Percentiles rank a stretch among this genome's conserved stretches.
phyloP scores from a whole-genome alignment of 2,888 invertebrate genomes.

The Adela reaumurella region DNA sequence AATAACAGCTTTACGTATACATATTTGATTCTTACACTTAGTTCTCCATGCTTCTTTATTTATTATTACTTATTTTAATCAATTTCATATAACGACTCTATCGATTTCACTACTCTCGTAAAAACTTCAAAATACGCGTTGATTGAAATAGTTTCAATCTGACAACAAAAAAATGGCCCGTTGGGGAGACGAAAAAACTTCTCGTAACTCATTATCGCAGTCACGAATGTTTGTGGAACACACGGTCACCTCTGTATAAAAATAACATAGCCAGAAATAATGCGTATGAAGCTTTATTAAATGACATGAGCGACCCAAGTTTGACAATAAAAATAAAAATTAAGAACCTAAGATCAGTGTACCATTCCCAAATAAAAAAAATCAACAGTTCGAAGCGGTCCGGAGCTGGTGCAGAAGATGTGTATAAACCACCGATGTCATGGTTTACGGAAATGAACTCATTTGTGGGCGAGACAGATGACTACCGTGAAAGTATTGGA shows the following conservation, averaged over 20 bases:
- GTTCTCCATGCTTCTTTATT: no score
- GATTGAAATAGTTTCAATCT: no score
- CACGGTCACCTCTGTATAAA: constrained; percentile 9
- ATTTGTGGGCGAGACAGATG: constrained; percentile 4
- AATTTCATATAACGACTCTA: no score
- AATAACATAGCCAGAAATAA: constrained; percentile 14
- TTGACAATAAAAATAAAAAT: constrained; percentile 11
- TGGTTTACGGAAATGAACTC: constrained; percentile 3
- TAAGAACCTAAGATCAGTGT: constrained; percentile 11
- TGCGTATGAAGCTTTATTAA: constrained; percentile 9
- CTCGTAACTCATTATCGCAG: constrained; percentile 6
- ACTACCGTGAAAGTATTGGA: constrained; percentile 5
- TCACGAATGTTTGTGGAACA: constrained; percentile 5
- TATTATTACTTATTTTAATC: no score
- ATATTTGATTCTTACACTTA: no score
- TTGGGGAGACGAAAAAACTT: constrained; percentile 9
- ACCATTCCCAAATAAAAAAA: no score
- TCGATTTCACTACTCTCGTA: neutral
- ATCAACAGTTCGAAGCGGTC: constrained; percentile 14
- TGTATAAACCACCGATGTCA: constrained; percentile 7
- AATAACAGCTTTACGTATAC: no score
- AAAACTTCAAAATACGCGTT: no score
- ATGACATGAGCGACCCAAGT: constrained; percentile 6
- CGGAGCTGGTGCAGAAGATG: constrained; percentile 10
- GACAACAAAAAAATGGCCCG: constrained; percentile 7